phyloP scores from a whole-genome alignment of 2,797 vertebrate species.

The Brotogeris chrysoptera region DNA sequence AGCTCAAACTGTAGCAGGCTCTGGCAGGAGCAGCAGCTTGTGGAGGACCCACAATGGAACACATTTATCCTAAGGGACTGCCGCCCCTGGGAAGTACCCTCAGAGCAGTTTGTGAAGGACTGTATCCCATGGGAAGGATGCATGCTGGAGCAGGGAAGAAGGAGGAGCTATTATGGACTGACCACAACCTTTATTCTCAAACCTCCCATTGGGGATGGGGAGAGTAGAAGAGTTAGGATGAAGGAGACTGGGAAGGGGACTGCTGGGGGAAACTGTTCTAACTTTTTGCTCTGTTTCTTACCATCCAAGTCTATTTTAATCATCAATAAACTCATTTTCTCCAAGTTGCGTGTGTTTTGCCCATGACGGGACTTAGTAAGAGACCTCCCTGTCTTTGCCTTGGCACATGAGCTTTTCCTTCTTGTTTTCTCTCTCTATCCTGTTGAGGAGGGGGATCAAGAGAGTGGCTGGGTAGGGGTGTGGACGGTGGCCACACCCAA shows the following conservation, averaged over 20 bases:
- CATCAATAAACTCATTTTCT: neutral
- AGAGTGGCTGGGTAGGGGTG: neutral
- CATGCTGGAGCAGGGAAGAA: neutral
- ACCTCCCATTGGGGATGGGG: too few species aligned
- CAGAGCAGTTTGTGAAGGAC: neutral
- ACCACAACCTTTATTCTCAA: neutral
- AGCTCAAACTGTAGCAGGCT: neutral
- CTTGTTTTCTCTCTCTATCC: neutral
- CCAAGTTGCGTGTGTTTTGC: fast-evolving
- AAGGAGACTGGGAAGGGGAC: neutral
- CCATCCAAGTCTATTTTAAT: neutral
- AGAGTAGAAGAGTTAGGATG: neutral
- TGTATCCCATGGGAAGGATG: neutral
- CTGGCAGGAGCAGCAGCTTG: neutral
- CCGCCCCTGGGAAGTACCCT: neutral
- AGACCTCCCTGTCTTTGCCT: neutral
- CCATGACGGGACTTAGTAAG: fast-evolving
- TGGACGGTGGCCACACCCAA: fast-evolving
- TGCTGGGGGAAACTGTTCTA: neutral
- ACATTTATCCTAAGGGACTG: neutral
- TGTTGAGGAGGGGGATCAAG: neutral
- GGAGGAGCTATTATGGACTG: neutral
- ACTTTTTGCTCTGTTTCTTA: neutral
- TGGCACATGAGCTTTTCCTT: neutral
- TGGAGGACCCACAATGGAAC: neutral